These are phyloP conservation scores for Cydia pomonella DNA, from an alignment of 1,140 invertebrate species.

Conservation along the genomic window DNA sequence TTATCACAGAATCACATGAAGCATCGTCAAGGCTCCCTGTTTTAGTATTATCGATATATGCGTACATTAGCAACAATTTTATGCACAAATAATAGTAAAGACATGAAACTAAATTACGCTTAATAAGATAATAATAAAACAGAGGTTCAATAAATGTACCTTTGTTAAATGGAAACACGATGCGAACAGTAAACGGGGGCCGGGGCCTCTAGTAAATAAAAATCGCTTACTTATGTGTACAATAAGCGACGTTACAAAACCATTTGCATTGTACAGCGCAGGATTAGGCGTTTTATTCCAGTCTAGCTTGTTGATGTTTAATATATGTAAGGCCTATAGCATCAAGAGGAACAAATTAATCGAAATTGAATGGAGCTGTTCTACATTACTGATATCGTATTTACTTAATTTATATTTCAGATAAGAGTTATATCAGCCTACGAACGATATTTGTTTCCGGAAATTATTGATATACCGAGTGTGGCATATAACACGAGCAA, in stretches of 20 bases:
- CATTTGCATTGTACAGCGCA: slow-evolving; percentile 32
- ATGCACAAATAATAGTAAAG: too few relatives aligned
- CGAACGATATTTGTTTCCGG: not conserved
- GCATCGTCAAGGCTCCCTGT: slow-evolving; percentile 22
- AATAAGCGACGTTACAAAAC: slow-evolving; percentile 23
- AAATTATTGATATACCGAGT: not conserved
- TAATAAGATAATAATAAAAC: not conserved
- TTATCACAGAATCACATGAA: slow-evolving; percentile 28
- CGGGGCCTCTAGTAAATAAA: not conserved
- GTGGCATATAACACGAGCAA: too few relatives aligned
- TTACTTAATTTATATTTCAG: slow-evolving; percentile 37
- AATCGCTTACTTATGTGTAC: not conserved
- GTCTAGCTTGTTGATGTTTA: slow-evolving; percentile 36
- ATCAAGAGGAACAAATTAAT: slow-evolving; percentile 36
- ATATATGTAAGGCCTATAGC: slow-evolving; percentile 34
- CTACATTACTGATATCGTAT: slow-evolving; percentile 33
- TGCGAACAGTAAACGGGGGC: not conserved
- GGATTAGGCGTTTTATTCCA: slow-evolving; percentile 30
- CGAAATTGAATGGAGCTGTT: slow-evolving; percentile 38
- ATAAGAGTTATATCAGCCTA: slow-evolving; percentile 17
- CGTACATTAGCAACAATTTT: too few relatives aligned
- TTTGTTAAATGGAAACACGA: not conserved
- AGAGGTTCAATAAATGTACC: not conserved
- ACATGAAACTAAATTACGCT: too few relatives aligned
- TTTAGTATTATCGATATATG: slow-evolving; percentile 27